These are phyloP conservation scores for Drosophila gunungcola DNA, from an alignment of 1,140 invertebrate species.

Conservation along the genomic window DNA sequence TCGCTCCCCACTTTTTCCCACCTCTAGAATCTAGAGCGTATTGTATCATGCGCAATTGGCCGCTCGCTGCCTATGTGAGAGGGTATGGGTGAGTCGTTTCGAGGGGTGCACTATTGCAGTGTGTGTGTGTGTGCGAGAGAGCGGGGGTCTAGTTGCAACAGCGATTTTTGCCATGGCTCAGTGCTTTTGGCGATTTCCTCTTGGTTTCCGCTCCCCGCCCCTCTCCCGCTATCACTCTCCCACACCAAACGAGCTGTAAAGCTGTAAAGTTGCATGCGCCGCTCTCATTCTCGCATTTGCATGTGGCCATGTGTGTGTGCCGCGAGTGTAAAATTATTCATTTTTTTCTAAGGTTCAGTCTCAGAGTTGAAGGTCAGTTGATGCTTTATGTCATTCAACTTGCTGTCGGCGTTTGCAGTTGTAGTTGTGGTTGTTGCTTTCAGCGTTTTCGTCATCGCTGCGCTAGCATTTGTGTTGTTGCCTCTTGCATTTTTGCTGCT, in stretches of 20 bases:
- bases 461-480: constrained; percentile 43
- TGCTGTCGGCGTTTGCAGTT: constrained; percentile 54
- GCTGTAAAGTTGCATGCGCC: constrained; percentile 66
- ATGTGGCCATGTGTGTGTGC: constrained; percentile 35
- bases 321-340: constrained; percentile 81
- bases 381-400: constrained; percentile 85
- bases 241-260: constrained; percentile 21
- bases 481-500: constrained; percentile 38
- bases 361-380: constrained; percentile 84
- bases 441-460: constrained; percentile 66
- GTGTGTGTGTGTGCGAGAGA: constrained; percentile 26
- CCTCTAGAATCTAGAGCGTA: constrained; percentile 4
- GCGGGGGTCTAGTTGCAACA: constrained; percentile 54
- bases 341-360: constrained; percentile 84
- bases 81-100: constrained; percentile 4
- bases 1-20: constrained; percentile 1
- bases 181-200: constrained; percentile 51
- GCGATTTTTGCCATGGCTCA: constrained; percentile 54
- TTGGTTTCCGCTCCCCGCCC: not conserved
- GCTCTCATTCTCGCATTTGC: constrained; percentile 52
- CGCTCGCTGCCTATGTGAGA: constrained; percentile 7
- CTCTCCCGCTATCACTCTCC: constrained; percentile 30
- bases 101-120: constrained; percentile 16
- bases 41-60: constrained; percentile 22
- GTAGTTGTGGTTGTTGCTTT: constrained; percentile 53